These are phyloP conservation scores for Sebastes matsubarae DNA, from an alignment of 2,797 vertebrate species.

Conservation along the genomic window DNA sequence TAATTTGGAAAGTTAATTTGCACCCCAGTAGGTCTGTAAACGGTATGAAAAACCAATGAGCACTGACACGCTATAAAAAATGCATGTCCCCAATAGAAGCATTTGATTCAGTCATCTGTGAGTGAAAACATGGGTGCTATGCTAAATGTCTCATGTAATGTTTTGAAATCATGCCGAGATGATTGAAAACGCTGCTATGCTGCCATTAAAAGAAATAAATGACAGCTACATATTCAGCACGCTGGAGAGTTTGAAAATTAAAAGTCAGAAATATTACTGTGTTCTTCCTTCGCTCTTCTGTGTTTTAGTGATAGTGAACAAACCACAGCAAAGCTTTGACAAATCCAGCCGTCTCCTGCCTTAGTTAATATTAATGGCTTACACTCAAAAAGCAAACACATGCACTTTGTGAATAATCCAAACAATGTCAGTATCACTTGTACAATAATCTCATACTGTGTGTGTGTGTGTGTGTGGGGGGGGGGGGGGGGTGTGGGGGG, in stretches of 20 bases:
- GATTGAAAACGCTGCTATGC: slow-evolving; percentile 7
- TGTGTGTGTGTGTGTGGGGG: not conserved
- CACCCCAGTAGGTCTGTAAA: slow-evolving; percentile 52
- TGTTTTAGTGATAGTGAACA: slow-evolving; percentile 34
- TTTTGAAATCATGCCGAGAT: slow-evolving; percentile 25
- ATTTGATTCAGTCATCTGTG: slow-evolving; percentile 46
- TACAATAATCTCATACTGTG: slow-evolving; percentile 42
- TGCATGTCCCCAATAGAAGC: slow-evolving; percentile 44
- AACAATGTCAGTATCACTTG: slow-evolving; percentile 47
- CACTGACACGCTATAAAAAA: slow-evolving; percentile 58
- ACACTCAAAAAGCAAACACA: slow-evolving; percentile 47
- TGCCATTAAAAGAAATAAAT: not conserved
- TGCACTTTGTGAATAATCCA: slow-evolving; percentile 62
- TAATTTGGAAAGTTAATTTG: slow-evolving; percentile 57
- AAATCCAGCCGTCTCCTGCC: slow-evolving; percentile 39
- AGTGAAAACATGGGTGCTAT: slow-evolving; percentile 23
- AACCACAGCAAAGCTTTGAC: slow-evolving; percentile 34
- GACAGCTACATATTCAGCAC: not conserved
- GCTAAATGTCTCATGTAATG: slow-evolving; percentile 45
- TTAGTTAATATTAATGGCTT: slow-evolving; percentile 66
- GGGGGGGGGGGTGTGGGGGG: rapidly evolving
- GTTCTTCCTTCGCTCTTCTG: slow-evolving; percentile 5
- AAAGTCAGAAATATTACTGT: slow-evolving; percentile 2
- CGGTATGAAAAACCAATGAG: slow-evolving; percentile 54
- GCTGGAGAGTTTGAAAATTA: not conserved